A percentile compares a stretch with the other conserved stretches of the same genome.
These are phyloP conservation scores for Dasysyrphus albostriatus DNA, from an alignment of 2,888 invertebrate genomes.

Conservation along the genomic window DNA sequence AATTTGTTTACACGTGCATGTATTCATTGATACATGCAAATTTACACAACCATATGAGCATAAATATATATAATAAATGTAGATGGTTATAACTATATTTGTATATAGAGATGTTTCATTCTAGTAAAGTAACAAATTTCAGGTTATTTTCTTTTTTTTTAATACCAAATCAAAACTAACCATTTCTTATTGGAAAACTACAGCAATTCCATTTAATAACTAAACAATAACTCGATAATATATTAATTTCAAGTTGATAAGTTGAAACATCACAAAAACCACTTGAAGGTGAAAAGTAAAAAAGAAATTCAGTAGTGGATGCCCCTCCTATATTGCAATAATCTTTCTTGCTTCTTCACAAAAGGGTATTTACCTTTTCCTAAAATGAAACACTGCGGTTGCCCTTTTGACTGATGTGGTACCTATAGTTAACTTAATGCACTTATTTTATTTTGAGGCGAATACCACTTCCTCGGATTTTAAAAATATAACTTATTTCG, in stretches of 20 bases:
- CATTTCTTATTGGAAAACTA: constrained; percentile 37
- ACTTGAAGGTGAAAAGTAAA: constrained; percentile 44
- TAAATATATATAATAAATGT: constrained; percentile 12
- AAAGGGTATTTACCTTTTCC: constrained; percentile 68
- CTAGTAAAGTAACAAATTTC: constrained; percentile 28
- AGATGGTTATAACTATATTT: constrained; percentile 25
- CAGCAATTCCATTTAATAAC: neutral
- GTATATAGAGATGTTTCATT: constrained; percentile 16
- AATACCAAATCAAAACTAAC: constrained; percentile 5
- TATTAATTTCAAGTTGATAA: neutral
- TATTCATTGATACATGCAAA: constrained; percentile 43
- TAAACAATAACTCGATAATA: neutral
- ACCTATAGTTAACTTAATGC: constrained; percentile 43
- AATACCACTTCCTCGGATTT: constrained; percentile 57
- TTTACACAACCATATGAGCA: constrained; percentile 14
- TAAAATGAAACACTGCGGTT: constrained; percentile 69
- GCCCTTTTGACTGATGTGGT: constrained; percentile 44
- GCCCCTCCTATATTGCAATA: constrained; percentile 70
- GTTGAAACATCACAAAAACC: constrained; percentile 24
- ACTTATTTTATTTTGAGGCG: constrained; percentile 26
- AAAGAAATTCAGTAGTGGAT: constrained; percentile 47
- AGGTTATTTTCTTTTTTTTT: constrained; percentile 36
- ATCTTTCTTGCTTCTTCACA: constrained; percentile 34
- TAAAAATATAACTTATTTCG: constrained; percentile 56
- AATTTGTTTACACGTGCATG: constrained; percentile 44